Evolutionary conservation across 2,888 invertebrate species (phyloP).

Genomic region (Sphaerolaimus hirsutus): DNA sequence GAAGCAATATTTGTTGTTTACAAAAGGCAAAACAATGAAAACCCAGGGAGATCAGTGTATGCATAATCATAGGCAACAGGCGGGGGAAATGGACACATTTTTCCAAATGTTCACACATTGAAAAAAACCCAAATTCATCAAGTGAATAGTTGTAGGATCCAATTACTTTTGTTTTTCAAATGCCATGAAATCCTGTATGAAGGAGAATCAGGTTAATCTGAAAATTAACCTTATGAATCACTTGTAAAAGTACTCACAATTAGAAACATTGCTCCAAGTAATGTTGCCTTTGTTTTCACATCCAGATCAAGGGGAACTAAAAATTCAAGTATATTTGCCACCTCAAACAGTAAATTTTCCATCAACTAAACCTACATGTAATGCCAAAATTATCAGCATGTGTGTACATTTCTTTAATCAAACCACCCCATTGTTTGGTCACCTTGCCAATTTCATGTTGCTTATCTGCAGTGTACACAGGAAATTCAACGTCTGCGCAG

Average conservation of each 20-base stretch:
- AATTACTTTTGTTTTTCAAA: neutral
- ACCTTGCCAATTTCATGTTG: conserved; percentile 36
- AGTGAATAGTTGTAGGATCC: neutral
- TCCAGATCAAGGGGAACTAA: conserved; percentile 4
- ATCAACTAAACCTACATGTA: conserved; percentile 30
- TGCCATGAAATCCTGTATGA: neutral
- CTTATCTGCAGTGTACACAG: neutral
- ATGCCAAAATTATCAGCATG: conserved; percentile 69
- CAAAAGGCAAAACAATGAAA: neutral
- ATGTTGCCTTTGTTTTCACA: conserved; percentile 2
- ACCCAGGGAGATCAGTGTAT: neutral
- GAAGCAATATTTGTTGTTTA: no score
- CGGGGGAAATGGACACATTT: neutral
- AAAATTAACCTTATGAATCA: neutral
- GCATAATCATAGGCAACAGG: neutral
- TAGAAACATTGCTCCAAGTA: conserved; percentile 3
- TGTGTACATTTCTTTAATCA: conserved; percentile 54
- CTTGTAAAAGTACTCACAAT: neutral
- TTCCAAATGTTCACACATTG: no score
- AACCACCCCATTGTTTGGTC: conserved; percentile 64
- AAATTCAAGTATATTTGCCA: neutral
- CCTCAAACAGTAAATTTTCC: neutral
- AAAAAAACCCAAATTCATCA: neutral
- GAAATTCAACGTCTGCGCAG: conserved; percentile 1
- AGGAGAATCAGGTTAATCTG: neutral